Base-by-base conservation (phyloP, 2,797 vertebrate species). In the Pseudocheirus occidentalis region DNA sequence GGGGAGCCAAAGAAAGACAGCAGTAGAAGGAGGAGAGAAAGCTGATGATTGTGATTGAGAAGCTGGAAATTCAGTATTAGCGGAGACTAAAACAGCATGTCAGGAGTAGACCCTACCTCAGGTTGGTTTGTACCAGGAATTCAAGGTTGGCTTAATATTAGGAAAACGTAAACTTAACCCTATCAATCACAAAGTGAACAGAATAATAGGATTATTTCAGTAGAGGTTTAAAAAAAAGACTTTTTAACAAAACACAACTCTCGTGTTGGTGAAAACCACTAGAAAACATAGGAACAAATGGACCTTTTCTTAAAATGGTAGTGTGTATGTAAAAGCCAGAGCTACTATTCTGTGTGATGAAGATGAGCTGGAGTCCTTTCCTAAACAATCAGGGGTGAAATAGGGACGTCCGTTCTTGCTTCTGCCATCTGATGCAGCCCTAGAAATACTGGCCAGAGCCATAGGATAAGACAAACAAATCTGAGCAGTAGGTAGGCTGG, bases 391-490 rank as follows among this genome's bases (percentile, higher is more conserved):
- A 34, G 18, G 52, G 94, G 27, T 6, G 87, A 93, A 18, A 93
- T 13, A 34, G 34, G 58, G 58, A 59, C 28, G 2, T 29, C 28
- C 58, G 12, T 31, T 58, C 27, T 58, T 29, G 92, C 66, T 59
- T 6, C 90, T 59, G 81, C 13, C 81, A 16, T 54, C 90, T n/a
- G 90, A 53, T n/a, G 87, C 90, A 90, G 90, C 92, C 59, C 52
- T 95, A 92, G 31, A 93, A 21, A 10, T 91, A 91, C 55, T 66
- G 24, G 52, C 40, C 90, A 58, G 73, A 46, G 59, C 55, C 28
- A 2, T 94, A 93, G 59, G 29, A 13, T 40, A 90, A 87, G 62
- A 91, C 91, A 93, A 93, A 73, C n/a, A 95, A 94, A 40, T 91
- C 52, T 4, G 3, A 52, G 52, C 55, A 90, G n/a, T n/a, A 91